Percentiles rank a stretch among this genome's conserved stretches.
Conservation (phyloP, 2,888 invertebrate species). For the Leptopilina myrica region DNA sequence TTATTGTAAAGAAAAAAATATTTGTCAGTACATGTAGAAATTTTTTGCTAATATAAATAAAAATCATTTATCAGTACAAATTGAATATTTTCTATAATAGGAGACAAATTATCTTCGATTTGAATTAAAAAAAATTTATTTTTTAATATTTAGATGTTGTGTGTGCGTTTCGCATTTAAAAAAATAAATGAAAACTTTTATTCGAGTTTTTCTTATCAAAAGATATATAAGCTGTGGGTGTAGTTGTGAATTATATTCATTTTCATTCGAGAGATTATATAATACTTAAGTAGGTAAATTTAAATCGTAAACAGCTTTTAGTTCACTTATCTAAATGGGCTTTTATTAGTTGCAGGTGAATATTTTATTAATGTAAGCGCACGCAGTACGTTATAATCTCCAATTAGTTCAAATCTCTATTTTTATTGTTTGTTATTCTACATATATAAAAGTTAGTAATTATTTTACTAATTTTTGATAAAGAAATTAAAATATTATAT, state of each 20-base stretch:
- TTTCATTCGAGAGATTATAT: neutral
- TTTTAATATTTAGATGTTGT: no score
- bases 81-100: no score
- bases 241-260: neutral
- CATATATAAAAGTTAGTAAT: neutral
- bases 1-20: no score
- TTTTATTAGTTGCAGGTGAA: neutral
- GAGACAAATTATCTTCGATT: no score
- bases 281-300: neutral
- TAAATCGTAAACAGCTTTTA: neutral
- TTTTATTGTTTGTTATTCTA: neutral
- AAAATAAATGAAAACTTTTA: neutral
- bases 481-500: no score
- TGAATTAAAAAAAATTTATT: no score
- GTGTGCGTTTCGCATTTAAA: neutral
- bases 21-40: no score
- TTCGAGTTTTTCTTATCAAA: neutral
- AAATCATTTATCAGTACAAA: no score
- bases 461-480: no score
- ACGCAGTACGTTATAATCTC: neutral
- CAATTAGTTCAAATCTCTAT: neutral
- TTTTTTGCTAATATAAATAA: no score
- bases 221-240: neutral
- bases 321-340: slow-evolving; percentile 9
- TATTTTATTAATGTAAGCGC: slow-evolving; percentile 23